Evolutionary conservation across 2,888 invertebrate genomes (phyloP).

Genomic region (Thymelicus lineola): DNA sequence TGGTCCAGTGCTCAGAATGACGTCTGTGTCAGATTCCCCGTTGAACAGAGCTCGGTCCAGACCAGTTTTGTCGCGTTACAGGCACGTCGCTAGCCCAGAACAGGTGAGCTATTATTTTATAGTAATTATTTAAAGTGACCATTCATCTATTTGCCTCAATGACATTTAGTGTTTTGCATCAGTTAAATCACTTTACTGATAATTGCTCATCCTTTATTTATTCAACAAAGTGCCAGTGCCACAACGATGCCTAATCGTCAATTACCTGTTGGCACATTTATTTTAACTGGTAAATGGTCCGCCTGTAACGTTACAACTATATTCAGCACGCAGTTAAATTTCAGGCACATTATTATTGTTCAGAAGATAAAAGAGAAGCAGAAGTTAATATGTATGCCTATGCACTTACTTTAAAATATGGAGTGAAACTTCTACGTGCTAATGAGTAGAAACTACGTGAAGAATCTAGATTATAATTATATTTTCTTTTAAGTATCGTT

Average conservation of each 20-base stretch:
- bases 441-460: too few species aligned
- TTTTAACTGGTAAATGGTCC: constrained; percentile 32
- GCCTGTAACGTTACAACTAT: constrained; percentile 18
- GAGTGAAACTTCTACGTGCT: too few species aligned
- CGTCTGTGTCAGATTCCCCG: constrained; percentile 73
- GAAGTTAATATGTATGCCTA: too few species aligned
- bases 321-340: constrained; percentile 4
- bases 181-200: constrained; percentile 28
- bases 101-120: constrained; percentile 60
- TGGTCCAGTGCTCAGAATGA: constrained; percentile 55
- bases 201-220: constrained; percentile 40
- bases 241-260: constrained; percentile 36
- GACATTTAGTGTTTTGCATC: constrained; percentile 22
- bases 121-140: constrained; percentile 11
- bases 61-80: constrained; percentile 77
- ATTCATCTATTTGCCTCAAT: constrained; percentile 14
- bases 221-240: constrained; percentile 31
- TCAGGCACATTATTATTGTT: neutral
- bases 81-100: constrained; percentile 62
- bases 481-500: neutral
- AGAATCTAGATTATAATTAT: too few species aligned
- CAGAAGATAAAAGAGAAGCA: neutral
- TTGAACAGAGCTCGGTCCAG: constrained; percentile 70
- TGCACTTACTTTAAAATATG: too few species aligned
- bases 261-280: constrained; percentile 39